Evolutionary conservation across 2,888 invertebrate species (phyloP), one percentile per base, ranked within the genome.

Genomic region (Aproaerema taeniolella): DNA sequence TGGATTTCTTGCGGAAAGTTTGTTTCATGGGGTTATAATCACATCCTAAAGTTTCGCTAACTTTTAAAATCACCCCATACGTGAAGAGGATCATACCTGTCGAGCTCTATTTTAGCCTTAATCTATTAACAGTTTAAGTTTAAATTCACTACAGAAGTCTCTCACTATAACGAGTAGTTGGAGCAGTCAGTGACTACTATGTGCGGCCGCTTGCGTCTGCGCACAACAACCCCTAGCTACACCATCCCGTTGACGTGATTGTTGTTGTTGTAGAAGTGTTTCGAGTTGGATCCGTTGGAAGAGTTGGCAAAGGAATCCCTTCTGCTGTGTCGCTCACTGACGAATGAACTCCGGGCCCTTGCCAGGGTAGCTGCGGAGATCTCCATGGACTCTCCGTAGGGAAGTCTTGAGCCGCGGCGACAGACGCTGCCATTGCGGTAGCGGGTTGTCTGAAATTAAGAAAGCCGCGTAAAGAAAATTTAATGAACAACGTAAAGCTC

Each of bases 381-480:
- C 46, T 86, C 86, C 81, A 83, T 81, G 12, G 86, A 86, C 44
- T 86, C 86, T 0, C 85, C 86, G 58, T 76, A 82, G 0, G 86
- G 80, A 1, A 85, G 61, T 9, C 77, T 67, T 1, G 86, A 86
- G 10, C 82, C 82, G 12, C 81, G 67, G 31, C 85, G 57, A n/a
- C n/a, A n/a, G 42, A 55, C 57, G 42, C 68, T 70, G 44, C 75
- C 73, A 43, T 62, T 61, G 42, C 76, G 67, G 52, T 66, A 70
- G 25, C 82, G 63, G 1, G 64, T 60, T 45, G 77, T 70, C 86
- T 85, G 64, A 65, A 68, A 29, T 26, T 26, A 26, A n/a, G 20
- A 6, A n/a, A n/a, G n/a, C n/a, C n/a, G n/a, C n/a, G n/a, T n/a
- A n/a, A n/a, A n/a, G n/a, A n/a, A n/a, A n/a, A n/a, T n/a, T n/a